Base-by-base conservation (phyloP, 2,797 vertebrate species). In the Muscicapa striata region DNA sequence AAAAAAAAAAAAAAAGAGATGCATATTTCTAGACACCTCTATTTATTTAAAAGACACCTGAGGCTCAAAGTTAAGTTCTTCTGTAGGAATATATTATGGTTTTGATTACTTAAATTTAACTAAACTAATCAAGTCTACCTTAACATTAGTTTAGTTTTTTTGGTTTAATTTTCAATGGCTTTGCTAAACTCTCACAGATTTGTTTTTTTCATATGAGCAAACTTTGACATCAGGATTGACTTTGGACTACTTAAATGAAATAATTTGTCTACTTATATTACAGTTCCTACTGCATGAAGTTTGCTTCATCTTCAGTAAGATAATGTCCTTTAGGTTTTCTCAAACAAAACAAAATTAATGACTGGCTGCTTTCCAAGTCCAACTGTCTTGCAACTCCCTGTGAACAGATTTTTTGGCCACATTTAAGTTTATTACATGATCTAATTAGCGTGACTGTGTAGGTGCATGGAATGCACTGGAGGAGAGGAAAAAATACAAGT, bases 401-500 rank as follows among this genome's bases (percentile, higher is more conserved):
- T 51, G 52, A 94, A 82, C 91, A 95, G 93, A 96, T 90, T 91
- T 94, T 95, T 95, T 89, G 95, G 91, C 94, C 87, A 94, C 70
- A 43, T 90, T 90, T 77, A 76, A 88, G 90, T 91, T 94, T 79
- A 83, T 95, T 94, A 84, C 84, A 63, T 58, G 70, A 89, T 70
- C 36, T 90, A 95, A 94, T 96, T 96, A 94, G 93, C 19, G 20
- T 82, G 91, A 90, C 85, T 95, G 85, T 94, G 89, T 96, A 96
- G 94, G 94, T 95, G 81, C 40, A 0, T 92, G 95, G 96, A 96
- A 96, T 95, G 94, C 89, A 67, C 57, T 61, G 83, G 76, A 73
- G 83, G 52, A 94, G 79, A 95, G 48, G 79, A 66, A 92, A 87
- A 92, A 88, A 68, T 29, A 82, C 88, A 80, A 96, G 89, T 73